Percentiles rank a stretch among this genome's conserved stretches.
phyloP scores from a whole-genome alignment of 2,113 vertebrate species.

The Zosterops pallidus region DNA sequence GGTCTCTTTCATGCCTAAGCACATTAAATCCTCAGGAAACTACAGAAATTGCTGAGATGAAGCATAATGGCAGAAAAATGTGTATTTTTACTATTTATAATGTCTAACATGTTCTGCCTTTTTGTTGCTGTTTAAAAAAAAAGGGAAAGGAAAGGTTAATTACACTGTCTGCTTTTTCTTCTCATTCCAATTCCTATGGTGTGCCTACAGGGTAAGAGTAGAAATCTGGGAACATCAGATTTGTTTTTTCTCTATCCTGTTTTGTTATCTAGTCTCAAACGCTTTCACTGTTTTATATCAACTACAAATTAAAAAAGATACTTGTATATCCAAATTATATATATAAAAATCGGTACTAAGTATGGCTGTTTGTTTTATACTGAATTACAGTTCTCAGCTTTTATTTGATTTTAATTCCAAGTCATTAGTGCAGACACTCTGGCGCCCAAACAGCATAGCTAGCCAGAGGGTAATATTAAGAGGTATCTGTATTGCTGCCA shows the following conservation, averaged over 20 bases:
- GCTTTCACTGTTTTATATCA: not conserved
- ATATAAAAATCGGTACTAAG: not conserved
- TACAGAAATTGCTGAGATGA: not conserved
- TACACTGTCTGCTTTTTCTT: conserved; percentile 13
- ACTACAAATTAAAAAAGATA: not conserved
- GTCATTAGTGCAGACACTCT: conserved; percentile 51
- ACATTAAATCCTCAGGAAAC: conserved; percentile 31
- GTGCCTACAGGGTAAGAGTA: conserved; percentile 28
- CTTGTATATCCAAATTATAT: not conserved
- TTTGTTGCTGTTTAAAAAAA: not conserved
- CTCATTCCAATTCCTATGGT: conserved; percentile 18
- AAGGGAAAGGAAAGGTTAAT: conserved; percentile 42
- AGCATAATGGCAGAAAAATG: not conserved
- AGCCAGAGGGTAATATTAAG: conserved; percentile 56
- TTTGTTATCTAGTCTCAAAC: conserved; percentile 1
- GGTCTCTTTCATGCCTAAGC: conserved; percentile 16
- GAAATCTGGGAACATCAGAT: not conserved
- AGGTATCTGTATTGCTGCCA: conserved; percentile 53
- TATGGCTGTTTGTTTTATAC: conserved; percentile 16
- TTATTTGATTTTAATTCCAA: conserved; percentile 71
- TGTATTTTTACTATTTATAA: not conserved
- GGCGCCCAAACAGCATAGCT: conserved; percentile 22
- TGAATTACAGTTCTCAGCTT: conserved; percentile 35
- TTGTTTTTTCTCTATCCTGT: not conserved
- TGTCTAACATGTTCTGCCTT: not conserved